These are phyloP conservation scores for Pomatorhinus ruficollis DNA, from an alignment of 2,113 vertebrate genomes.

Conservation along the genomic window DNA sequence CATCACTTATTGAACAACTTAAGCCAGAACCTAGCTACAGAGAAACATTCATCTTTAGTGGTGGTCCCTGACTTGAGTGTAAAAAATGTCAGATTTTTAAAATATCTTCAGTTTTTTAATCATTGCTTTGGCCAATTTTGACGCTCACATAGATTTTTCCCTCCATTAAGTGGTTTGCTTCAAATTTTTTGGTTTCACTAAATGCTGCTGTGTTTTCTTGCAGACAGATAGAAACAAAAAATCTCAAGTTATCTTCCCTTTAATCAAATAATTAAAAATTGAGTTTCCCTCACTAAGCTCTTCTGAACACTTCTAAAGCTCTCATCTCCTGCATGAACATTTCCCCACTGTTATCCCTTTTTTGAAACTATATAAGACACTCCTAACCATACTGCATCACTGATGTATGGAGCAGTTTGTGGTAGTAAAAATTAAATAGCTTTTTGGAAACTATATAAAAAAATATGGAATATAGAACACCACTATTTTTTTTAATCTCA, in stretches of 20 bases:
- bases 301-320: not conserved
- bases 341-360: not conserved
- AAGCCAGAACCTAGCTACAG: not conserved
- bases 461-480: not conserved
- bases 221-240: not conserved
- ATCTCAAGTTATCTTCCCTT: not conserved
- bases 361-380: not conserved
- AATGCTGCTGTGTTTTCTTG: not conserved
- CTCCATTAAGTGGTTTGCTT: not conserved
- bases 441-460: not conserved
- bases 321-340: accelerated
- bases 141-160: not conserved
- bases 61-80: accelerated
- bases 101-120: not conserved
- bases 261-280: not conserved
- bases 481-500: not conserved
- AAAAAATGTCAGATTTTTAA: not conserved
- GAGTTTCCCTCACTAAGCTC: not conserved
- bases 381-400: not conserved
- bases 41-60: not conserved
- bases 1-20: not conserved
- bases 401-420: accelerated
- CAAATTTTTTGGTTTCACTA: not conserved
- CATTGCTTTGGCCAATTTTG: not conserved
- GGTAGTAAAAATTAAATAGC: not conserved